Percentiles rank a stretch among this genome's conserved stretches.
phyloP scores from a whole-genome alignment of 2,888 invertebrate genomes.

The Cerastoderma edule region DNA sequence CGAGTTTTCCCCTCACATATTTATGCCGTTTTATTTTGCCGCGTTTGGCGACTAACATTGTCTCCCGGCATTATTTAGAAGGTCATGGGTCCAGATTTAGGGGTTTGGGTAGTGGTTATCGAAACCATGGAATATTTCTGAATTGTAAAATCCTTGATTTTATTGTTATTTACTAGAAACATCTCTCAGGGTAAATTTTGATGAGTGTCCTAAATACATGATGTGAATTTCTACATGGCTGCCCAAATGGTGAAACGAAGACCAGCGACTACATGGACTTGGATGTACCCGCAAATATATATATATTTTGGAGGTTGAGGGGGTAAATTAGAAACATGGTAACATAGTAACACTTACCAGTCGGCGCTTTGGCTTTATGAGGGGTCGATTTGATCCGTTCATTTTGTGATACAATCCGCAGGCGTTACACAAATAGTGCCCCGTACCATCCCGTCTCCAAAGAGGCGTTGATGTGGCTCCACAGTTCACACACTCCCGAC shows the following conservation, averaged over 20 bases:
- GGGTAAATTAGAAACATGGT: not conserved
- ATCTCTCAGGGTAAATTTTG: conserved; percentile 8
- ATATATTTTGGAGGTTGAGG: no score
- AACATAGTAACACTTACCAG: conserved; percentile 90
- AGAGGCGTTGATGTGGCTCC: conserved; percentile 98
- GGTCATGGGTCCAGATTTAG: no score
- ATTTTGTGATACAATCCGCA: conserved; percentile 99
- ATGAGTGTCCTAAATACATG: no score
- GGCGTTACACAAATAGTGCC: conserved; percentile 99
- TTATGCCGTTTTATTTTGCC: conserved; percentile 6
- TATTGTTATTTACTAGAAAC: no score
- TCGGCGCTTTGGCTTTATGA: conserved; percentile 99
- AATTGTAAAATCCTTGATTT: no score
- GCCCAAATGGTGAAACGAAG: no score
- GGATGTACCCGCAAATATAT: no score
- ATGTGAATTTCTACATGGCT: no score
- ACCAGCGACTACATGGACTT: no score
- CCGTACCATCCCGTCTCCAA: conserved; percentile 98
- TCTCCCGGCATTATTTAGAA: no score
- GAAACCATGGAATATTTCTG: no score
- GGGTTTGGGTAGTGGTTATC: no score
- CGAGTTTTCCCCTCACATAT: conserved; percentile 15
- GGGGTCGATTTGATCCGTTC: conserved; percentile 98
- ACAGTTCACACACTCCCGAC: conserved; percentile 98
- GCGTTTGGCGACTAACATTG: not conserved